Conservation (phyloP, 2,797 vertebrate genomes). For the Coccyzus lansbergi region DNA sequence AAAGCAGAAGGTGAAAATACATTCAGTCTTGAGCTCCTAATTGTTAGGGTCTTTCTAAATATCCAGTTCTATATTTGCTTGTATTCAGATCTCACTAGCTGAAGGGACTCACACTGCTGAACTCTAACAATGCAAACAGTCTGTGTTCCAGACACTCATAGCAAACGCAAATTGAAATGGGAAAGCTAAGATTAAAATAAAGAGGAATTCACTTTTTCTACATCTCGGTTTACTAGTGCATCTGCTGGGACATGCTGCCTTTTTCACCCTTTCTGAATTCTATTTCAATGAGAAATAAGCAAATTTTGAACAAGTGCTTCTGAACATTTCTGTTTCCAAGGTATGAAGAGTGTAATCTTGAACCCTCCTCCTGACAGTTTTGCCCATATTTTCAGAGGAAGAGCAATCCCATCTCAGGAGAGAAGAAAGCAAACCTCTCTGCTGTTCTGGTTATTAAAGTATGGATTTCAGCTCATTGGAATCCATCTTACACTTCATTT, state of each 20-base stretch:
- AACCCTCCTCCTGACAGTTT: neutral
- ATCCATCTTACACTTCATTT: neutral
- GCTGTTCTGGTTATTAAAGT: neutral
- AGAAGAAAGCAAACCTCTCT: neutral
- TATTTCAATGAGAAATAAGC: neutral
- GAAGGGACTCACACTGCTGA: neutral
- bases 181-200: neutral
- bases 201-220: neutral
- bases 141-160: neutral
- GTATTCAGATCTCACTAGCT: neutral
- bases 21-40: neutral
- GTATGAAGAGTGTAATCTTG: neutral
- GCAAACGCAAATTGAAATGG: neutral
- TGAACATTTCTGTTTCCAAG: neutral
- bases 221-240: neutral
- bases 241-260: neutral
- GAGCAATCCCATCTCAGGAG: neutral
- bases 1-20: neutral
- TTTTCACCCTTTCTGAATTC: neutral
- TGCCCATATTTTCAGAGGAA: neutral
- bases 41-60: neutral
- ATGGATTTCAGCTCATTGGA: neutral
- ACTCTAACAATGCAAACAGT: neutral
- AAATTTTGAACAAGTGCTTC: accelerated
- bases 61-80: neutral